Conservation (phyloP, 2,113 vertebrate species). For the Apodemus sylvaticus region DNA sequence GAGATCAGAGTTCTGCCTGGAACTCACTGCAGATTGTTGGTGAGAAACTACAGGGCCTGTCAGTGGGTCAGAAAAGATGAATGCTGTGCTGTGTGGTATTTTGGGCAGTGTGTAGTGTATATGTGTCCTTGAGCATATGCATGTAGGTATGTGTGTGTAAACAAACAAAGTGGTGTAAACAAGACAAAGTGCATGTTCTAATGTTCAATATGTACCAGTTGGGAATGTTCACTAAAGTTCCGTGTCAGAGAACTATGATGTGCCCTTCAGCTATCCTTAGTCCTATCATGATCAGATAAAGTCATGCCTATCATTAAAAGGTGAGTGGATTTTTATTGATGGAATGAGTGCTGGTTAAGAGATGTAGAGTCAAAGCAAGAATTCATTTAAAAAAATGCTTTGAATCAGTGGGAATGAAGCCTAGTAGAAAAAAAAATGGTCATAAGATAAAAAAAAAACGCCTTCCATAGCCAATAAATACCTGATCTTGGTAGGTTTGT, state of each 20-base stretch:
- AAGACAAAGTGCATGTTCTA: not conserved
- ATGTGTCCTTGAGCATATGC: not conserved
- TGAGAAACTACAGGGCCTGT: rapidly evolving
- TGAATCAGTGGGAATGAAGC: not conserved
- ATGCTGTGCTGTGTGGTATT: not conserved
- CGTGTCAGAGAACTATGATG: rapidly evolving
- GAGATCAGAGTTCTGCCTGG: not conserved
- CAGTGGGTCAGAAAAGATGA: rapidly evolving
- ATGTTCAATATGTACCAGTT: not conserved
- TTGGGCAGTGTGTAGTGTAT: not conserved
- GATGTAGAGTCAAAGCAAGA: not conserved
- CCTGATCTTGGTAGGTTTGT: not conserved
- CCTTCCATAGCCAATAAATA: not conserved
- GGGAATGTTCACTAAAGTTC: not conserved
- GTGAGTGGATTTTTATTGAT: not conserved
- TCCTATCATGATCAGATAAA: not conserved
- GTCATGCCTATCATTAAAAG: not conserved
- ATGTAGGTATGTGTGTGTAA: not conserved
- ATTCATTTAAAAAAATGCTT: not conserved
- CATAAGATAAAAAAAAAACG: not conserved
- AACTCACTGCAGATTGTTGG: not conserved
- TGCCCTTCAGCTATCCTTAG: not conserved
- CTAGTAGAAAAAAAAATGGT: not conserved
- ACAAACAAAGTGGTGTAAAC: not conserved
- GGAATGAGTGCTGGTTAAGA: not conserved